These are phyloP conservation scores for Caranx ignobilis DNA, from an alignment of 2,113 vertebrate species.

Conservation along the genomic window DNA sequence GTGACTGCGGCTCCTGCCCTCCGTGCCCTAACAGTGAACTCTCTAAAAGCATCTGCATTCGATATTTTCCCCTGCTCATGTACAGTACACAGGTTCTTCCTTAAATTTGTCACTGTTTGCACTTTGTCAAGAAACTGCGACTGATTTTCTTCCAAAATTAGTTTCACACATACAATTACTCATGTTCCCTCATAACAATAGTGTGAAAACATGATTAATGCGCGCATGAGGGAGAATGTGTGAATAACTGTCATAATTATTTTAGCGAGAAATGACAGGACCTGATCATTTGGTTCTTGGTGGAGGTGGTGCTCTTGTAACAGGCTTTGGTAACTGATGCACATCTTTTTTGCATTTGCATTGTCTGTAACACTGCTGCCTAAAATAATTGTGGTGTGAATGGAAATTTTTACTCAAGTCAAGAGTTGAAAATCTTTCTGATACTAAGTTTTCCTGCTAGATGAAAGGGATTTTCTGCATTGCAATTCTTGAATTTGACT, in stretches of 20 bases:
- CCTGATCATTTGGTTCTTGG: not conserved
- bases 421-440: too few species aligned
- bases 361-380: not conserved
- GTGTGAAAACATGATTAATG: constrained; percentile 44
- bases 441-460: too few species aligned
- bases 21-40: too few species aligned
- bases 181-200: constrained; percentile 24
- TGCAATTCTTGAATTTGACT: too few species aligned
- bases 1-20: too few species aligned
- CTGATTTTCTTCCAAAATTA: constrained; percentile 25
- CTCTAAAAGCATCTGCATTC: too few species aligned
- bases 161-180: constrained; percentile 38
- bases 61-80: too few species aligned
- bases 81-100: too few species aligned
- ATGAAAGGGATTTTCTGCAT: too few species aligned
- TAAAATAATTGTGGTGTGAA: too few species aligned
- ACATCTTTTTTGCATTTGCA: not conserved
- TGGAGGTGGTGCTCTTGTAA: not conserved
- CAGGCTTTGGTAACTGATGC: too few species aligned
- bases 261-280: constrained; percentile 10
- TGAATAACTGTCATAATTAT: constrained; percentile 20
- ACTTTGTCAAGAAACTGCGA: constrained; percentile 4
- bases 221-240: not conserved
- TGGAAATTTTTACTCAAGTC: not conserved
- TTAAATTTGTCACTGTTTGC: too few species aligned